Percentiles rank a stretch among this genome's conserved stretches.
phyloP scores from a whole-genome alignment of 2,113 vertebrate genomes.

The Tricholaema leucomelas region DNA sequence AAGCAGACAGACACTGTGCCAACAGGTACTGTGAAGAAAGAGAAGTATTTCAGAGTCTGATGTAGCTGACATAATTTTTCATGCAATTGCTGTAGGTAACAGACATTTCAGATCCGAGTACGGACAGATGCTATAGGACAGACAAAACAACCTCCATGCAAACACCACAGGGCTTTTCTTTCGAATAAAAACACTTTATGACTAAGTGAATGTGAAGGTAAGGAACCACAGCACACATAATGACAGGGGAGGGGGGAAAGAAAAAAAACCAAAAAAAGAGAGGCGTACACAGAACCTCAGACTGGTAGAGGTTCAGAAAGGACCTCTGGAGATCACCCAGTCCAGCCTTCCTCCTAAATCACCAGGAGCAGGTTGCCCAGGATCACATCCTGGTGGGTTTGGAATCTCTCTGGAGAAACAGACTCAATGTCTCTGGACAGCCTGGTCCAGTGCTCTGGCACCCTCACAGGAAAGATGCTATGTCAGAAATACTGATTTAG shows the following conservation, averaged over 20 bases:
- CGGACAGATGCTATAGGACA: not conserved
- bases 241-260: not conserved
- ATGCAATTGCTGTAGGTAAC: not conserved
- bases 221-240: not conserved
- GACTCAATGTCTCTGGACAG: too few species aligned
- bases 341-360: too few species aligned
- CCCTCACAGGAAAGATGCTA: too few species aligned
- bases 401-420: too few species aligned
- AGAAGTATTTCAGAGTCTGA: not conserved
- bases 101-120: not conserved
- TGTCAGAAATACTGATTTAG: too few species aligned
- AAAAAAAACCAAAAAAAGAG: not conserved
- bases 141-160: not conserved
- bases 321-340: too few species aligned
- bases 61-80: not conserved
- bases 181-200: not conserved
- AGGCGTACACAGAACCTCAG: too few species aligned
- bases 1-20: not conserved
- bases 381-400: too few species aligned
- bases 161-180: not conserved
- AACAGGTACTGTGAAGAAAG: not conserved
- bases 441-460: too few species aligned
- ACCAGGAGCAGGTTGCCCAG: too few species aligned
- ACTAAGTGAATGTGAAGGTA: not conserved
- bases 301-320: too few species aligned